Conservation (phyloP, 1,140 invertebrate species). For the Venustaconcha ellipsiformis region DNA sequence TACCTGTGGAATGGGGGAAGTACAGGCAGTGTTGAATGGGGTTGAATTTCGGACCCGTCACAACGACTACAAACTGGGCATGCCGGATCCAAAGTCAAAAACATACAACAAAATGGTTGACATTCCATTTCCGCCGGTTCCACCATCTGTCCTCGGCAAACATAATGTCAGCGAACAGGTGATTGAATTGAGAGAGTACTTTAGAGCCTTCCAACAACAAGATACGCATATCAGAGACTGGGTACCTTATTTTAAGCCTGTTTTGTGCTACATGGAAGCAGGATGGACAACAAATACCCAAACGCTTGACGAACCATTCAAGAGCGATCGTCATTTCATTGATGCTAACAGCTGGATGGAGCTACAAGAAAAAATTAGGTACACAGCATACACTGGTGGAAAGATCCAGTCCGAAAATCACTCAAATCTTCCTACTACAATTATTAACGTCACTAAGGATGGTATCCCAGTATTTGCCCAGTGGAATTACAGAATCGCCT, state of each 20-base stretch:
- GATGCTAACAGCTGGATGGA: slow-evolving; percentile 44
- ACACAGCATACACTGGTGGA: slow-evolving; percentile 44
- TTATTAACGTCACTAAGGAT: slow-evolving; percentile 35
- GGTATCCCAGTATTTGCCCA: slow-evolving; percentile 42
- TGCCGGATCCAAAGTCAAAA: slow-evolving; percentile 36
- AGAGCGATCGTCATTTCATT: slow-evolving; percentile 46
- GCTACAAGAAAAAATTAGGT: slow-evolving; percentile 47
- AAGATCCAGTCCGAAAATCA: slow-evolving; percentile 51
- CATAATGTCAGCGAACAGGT: slow-evolving; percentile 49
- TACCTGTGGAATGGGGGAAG: slow-evolving; percentile 56
- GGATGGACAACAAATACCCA: slow-evolving; percentile 50
- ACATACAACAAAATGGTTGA: slow-evolving; percentile 44
- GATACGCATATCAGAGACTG: slow-evolving; percentile 46
- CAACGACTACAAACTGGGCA: slow-evolving; percentile 59
- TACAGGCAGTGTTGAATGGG: slow-evolving; percentile 55
- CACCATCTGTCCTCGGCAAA: slow-evolving; percentile 48
- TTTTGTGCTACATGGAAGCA: slow-evolving; percentile 62
- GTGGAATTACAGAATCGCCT: slow-evolving; percentile 62
- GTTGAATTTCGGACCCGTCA: slow-evolving; percentile 61
- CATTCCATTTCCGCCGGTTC: slow-evolving; percentile 54
- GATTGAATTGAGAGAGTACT: slow-evolving; percentile 56
- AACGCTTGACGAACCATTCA: slow-evolving; percentile 44
- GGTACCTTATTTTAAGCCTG: slow-evolving; percentile 55
- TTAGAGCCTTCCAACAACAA: slow-evolving; percentile 53
- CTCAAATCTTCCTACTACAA: slow-evolving; percentile 40